Evolutionary conservation across 2,113 vertebrate species (phyloP).

Genomic region (Pollimyrus isidori): DNA sequence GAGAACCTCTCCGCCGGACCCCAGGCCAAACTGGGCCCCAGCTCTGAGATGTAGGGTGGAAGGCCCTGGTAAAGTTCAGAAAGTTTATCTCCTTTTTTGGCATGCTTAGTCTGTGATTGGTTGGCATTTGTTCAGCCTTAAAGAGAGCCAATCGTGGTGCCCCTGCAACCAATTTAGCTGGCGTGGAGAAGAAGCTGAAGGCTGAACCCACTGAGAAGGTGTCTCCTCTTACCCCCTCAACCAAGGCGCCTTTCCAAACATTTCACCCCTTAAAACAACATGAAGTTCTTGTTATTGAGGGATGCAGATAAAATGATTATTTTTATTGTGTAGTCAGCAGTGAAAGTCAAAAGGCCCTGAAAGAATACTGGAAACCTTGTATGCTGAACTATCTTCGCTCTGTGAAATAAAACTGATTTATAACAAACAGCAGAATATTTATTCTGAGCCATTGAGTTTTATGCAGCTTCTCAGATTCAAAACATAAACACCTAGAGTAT

Average conservation of each 20-base stretch:
- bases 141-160: background rate
- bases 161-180: background rate
- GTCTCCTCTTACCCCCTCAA: background rate
- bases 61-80: background rate
- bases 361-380: background rate
- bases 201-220: background rate
- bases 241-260: background rate
- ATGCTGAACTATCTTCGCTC: background rate
- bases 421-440: background rate
- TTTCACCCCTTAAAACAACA: background rate
- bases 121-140: background rate
- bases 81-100: background rate
- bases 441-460: background rate
- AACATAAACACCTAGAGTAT: too few relatives aligned
- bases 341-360: background rate
- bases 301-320: background rate
- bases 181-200: background rate
- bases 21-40: background rate
- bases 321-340: background rate
- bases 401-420: background rate
- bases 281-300: background rate
- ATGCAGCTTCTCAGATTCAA: background rate
- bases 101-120: background rate
- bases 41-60: background rate
- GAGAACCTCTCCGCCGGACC: conserved; percentile 8